Evolutionary conservation across 1,140 invertebrate genomes (phyloP), one percentile per base, ranked within the genome.

Genomic region (Hyphantria cunea): DNA sequence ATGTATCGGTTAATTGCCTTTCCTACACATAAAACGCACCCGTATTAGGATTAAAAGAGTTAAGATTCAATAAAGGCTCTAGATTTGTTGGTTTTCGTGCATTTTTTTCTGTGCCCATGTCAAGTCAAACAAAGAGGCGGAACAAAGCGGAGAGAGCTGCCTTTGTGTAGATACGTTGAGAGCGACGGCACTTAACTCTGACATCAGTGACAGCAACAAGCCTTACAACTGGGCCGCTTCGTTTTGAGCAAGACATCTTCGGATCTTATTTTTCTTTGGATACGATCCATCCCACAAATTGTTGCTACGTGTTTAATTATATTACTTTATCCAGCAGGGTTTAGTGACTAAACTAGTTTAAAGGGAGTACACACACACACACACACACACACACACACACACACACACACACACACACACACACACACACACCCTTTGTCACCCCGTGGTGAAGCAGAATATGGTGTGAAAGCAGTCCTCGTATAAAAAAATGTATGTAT

Each of bases 101-200:
- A 25, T 25, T 25, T 25, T 25, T 25, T n/a, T n/a, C n/a, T 25
- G 17, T 25, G 17, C 17, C 17, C 5, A 25, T 70, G 71, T 76
- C 74, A 73, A 79, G 75, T 71, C 78, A 82, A 84, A 87, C 80
- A 85, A 87, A 85, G 78, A 84, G 78, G 76, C 81, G 81, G 77
- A 83, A 86, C 85, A 88, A 86, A 84, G 82, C 77, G 66, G 78
- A 80, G 83, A 85, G 82, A 86, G 82, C 76, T 69, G 78, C 75
- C 77, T 84, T 85, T 88, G 80, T 88, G 78, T 72, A 73, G 74
- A 76, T 76, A 79, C 67, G 72, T 76, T 66, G 72, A 83, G 83
- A 72, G 77, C 69, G 68, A 64, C 71, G 76, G 55, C 82, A 86
- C 84, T 86, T 79, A 80, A 68, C 76, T 78, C 72, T 72, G 69